These are phyloP conservation scores for Brachionus koreanus DNA, from an alignment of 1,140 invertebrate genomes.

Conservation along the genomic window DNA sequence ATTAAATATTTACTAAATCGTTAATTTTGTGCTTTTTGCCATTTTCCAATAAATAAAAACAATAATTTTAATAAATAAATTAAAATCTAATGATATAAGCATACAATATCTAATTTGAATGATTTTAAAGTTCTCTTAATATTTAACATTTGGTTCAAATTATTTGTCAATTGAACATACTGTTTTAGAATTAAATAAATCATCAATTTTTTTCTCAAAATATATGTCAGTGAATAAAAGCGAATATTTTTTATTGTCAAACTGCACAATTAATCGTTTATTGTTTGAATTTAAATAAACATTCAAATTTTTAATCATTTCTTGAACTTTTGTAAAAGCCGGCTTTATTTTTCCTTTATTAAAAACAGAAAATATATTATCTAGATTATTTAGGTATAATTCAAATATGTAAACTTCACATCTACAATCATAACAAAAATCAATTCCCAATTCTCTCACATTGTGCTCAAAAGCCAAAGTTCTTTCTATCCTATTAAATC, in stretches of 20 bases:
- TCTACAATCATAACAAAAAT: conserved; percentile 8
- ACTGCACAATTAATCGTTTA: background rate
- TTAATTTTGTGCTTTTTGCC: no score
- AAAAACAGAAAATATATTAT: background rate
- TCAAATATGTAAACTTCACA: conserved; percentile 10
- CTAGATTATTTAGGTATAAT: background rate
- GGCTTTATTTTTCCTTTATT: background rate
- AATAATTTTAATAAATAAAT: background rate
- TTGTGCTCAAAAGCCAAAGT: background rate
- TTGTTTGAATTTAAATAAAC: background rate
- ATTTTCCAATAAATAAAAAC: background rate
- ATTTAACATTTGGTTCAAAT: background rate
- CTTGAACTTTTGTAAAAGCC: background rate
- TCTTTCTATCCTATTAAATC: background rate
- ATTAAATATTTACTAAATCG: background rate
- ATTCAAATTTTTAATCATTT: background rate
- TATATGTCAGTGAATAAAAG: background rate
- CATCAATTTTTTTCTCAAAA: conserved; percentile 1
- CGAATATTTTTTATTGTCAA: background rate
- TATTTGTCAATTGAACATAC: background rate
- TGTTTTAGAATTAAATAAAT: background rate
- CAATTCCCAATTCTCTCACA: background rate
- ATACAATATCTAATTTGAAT: background rate
- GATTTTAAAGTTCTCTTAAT: background rate
- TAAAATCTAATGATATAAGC: background rate